These are phyloP conservation scores for Heliconius sara DNA, from an alignment of 2,888 invertebrate genomes.

Conservation along the genomic window DNA sequence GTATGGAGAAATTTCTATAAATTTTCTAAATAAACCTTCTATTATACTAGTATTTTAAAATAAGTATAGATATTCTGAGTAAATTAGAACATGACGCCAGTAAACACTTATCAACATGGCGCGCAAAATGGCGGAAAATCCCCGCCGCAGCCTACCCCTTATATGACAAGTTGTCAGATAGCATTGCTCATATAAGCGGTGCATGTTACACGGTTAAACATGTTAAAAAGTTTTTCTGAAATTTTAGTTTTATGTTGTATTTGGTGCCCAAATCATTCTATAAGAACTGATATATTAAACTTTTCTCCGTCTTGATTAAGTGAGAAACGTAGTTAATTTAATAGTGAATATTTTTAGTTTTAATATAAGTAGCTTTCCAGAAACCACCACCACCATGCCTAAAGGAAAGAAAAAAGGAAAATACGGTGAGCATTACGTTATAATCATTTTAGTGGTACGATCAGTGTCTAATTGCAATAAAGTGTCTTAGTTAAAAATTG, in stretches of 20 bases:
- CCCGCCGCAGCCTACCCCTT: slow-evolving; percentile 48
- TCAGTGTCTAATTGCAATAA: slow-evolving; percentile 40
- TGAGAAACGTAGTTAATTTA: slow-evolving; percentile 75
- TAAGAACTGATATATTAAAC: slow-evolving; percentile 88
- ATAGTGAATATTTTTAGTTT: slow-evolving; percentile 84
- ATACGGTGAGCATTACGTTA: slow-evolving; percentile 83
- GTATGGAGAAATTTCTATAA: neutral
- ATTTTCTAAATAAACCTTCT: neutral
- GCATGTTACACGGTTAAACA: slow-evolving; percentile 84
- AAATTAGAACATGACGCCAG: slow-evolving; percentile 39
- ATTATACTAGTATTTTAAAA: neutral
- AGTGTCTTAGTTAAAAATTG: slow-evolving; percentile 57
- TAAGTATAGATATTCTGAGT: neutral
- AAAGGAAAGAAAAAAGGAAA: slow-evolving; percentile 91
- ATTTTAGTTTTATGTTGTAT: slow-evolving; percentile 88
- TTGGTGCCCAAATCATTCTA: slow-evolving; percentile 88
- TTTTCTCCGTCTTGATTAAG: slow-evolving; percentile 91
- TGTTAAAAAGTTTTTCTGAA: slow-evolving; percentile 90
- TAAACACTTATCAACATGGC: slow-evolving; percentile 68
- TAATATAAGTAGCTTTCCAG: slow-evolving; percentile 70
- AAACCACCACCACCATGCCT: slow-evolving; percentile 86
- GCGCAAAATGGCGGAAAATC: slow-evolving; percentile 50
- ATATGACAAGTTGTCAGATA: slow-evolving; percentile 63
- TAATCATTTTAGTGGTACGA: slow-evolving; percentile 43
- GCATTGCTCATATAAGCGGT: slow-evolving; percentile 77